Conservation (phyloP, 2,888 invertebrate genomes). For the Silvanus unidentatus region DNA sequence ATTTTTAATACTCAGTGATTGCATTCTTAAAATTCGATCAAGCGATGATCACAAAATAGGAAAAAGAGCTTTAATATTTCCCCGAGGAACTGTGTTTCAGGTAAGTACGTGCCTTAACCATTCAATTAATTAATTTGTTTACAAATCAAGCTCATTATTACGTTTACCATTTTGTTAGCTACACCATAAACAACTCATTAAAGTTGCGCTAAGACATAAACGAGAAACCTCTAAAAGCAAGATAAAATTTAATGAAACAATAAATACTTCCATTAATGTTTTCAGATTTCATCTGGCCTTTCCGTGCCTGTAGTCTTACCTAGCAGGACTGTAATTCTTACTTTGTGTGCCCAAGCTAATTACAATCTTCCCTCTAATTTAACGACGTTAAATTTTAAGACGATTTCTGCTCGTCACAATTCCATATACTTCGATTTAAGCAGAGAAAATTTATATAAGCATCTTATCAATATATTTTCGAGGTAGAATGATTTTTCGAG, state of each 20-base stretch:
- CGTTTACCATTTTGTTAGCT: no score
- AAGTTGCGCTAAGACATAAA: no score
- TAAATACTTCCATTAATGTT: no score
- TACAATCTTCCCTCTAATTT: slow-evolving; percentile 34
- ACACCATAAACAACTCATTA: no score
- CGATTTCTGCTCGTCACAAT: slow-evolving; percentile 28
- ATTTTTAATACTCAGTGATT: no score
- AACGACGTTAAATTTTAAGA: slow-evolving; percentile 27
- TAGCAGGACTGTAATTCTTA: slow-evolving; percentile 35
- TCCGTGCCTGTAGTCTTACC: slow-evolving; percentile 36
- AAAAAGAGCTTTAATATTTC: slow-evolving; percentile 1
- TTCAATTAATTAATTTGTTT: neutral
- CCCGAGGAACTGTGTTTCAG: neutral
- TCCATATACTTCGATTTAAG: slow-evolving; percentile 28
- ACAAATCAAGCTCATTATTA: no score
- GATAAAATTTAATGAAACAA: no score
- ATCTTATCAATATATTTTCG: no score
- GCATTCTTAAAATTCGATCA: no score
- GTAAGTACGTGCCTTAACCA: neutral
- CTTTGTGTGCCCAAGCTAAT: slow-evolving; percentile 32
- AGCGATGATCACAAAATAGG: no score
- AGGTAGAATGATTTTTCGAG: no score
- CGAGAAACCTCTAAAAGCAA: no score
- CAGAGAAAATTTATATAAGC: slow-evolving; percentile 32
- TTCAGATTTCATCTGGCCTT: slow-evolving; percentile 35